phyloP scores from a whole-genome alignment of 2,113 vertebrate species.

The Mola mola region DNA sequence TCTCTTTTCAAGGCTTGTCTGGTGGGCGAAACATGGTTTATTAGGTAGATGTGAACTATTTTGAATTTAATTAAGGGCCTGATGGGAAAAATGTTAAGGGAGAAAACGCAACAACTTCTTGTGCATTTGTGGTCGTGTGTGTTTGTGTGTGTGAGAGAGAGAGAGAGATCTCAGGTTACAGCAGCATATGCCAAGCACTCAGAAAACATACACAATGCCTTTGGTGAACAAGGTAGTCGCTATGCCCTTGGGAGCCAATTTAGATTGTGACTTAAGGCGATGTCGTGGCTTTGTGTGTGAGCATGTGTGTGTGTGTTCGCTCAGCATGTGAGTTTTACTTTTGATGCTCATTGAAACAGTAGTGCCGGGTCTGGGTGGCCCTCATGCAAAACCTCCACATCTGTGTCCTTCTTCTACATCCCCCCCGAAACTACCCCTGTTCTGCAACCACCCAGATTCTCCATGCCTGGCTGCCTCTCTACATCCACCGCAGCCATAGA shows the following conservation, averaged over 20 bases:
- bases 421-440: neutral
- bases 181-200: slow-evolving; percentile 88
- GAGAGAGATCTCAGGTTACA: slow-evolving; percentile 86
- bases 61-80: slow-evolving; percentile 90
- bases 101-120: slow-evolving; percentile 78
- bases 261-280: slow-evolving; percentile 93
- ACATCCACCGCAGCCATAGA: slow-evolving; percentile 31
- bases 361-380: slow-evolving; percentile 77
- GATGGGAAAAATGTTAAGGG: slow-evolving; percentile 87
- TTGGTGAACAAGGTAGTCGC: slow-evolving; percentile 90
- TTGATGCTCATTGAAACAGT: slow-evolving; percentile 81
- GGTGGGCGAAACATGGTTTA: slow-evolving; percentile 69
- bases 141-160: slow-evolving; percentile 34
- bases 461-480: slow-evolving; percentile 48
- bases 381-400: slow-evolving; percentile 72
- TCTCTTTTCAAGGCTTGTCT: slow-evolving; percentile 57
- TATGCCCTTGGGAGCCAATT: slow-evolving; percentile 93
- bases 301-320: slow-evolving; percentile 24
- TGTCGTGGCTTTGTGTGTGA: slow-evolving; percentile 75
- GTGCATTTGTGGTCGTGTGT: slow-evolving; percentile 35
- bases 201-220: slow-evolving; percentile 88
- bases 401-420: slow-evolving; percentile 47
- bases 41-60: slow-evolving; percentile 84
- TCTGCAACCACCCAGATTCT: slow-evolving; percentile 44
- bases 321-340: slow-evolving; percentile 62